Evolutionary conservation across 2,797 vertebrate genomes (phyloP), one percentile per base, ranked within the genome.

Genomic region (Hybognathus amarus): DNA sequence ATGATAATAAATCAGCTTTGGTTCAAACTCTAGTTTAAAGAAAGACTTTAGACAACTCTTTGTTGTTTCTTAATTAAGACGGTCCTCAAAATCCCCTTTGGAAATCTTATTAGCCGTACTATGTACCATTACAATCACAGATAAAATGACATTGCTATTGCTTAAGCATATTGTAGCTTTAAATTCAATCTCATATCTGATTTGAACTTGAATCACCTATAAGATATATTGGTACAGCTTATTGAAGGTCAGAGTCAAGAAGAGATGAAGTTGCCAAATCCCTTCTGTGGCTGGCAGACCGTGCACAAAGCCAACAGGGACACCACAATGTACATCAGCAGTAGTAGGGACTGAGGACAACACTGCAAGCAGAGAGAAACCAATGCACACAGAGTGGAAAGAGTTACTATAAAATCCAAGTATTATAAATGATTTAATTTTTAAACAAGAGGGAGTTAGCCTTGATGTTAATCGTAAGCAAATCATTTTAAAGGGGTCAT

Each of bases 301-400:
- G n/a, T 22, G 54, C 75, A 91, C 67, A 79, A 79, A 78, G 59
- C 83, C 79, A 83, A 33, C 42, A 87, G 91, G 61, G 89, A 87
- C 59, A 84, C 90, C 87, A 93, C 33, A 74, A 88, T 69, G 83
- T 82, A 64, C 18, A 84, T 2, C 82, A 92, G 76, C 54, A 93
- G 83, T 86, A 94, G 76, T 69, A 90, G 86, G 2, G 56, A 77
- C 1, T n/a, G 90, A 90, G 3, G 93, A 93, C 59, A 87, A 73
- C 54, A 77, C 88, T 87, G 86, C 17, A 80, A 77, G n/a, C 22
- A 80, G 30, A 82, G 27, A 63, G 61, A 18, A 63, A 30, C 27
- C 61, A 33, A 83, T 52, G 42, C 12, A 24, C 12, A 74, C 5
- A 66, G n/a, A 78, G 27, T 67, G 12, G 13, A 27, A 20, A 82